Conservation (phyloP, 2,888 invertebrate species). For the Helleia helle region DNA sequence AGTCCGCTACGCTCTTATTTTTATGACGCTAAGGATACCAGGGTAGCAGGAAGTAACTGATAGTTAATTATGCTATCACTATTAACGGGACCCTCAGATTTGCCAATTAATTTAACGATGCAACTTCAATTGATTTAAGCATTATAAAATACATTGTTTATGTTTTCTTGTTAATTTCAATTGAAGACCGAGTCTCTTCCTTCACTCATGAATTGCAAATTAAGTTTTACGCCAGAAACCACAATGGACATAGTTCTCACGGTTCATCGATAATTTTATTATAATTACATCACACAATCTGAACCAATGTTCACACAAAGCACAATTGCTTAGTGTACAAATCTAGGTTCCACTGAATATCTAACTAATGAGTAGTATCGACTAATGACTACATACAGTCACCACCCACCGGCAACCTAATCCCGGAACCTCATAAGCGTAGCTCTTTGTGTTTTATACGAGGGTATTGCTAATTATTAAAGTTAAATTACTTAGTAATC, state of each 20-base stretch:
- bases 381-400: too few species aligned
- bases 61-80: constrained; percentile 7
- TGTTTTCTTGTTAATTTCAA: too few species aligned
- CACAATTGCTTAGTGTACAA: neutral
- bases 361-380: neutral
- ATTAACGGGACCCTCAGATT: neutral
- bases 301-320: too few species aligned
- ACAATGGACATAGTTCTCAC: neutral
- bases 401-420: neutral
- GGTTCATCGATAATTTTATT: neutral
- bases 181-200: too few species aligned
- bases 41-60: constrained; percentile 8
- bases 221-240: too few species aligned
- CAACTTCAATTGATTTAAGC: too few species aligned
- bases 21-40: constrained; percentile 17
- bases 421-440: constrained; percentile 5
- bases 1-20: constrained; percentile 25
- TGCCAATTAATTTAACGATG: too few species aligned
- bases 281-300: neutral
- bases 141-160: too few species aligned
- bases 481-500: constrained; percentile 9
- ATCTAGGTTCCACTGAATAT: neutral
- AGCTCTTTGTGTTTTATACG: constrained; percentile 4
- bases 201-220: too few species aligned
- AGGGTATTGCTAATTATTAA: constrained; percentile 6